phyloP scores from a whole-genome alignment of 2,113 vertebrate species.

The Microtus richardsoni region DNA sequence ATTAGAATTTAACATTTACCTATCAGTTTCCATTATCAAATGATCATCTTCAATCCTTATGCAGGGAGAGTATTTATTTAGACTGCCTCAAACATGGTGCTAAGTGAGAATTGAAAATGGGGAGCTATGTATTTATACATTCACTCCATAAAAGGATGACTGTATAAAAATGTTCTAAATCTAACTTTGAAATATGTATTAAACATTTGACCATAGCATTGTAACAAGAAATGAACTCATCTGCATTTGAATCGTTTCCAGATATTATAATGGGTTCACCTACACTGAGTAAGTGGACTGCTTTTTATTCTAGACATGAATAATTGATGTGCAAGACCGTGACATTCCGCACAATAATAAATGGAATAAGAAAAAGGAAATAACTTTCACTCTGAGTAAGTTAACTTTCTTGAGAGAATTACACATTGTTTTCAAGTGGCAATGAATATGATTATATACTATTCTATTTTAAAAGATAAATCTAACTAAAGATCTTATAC shows the following conservation, averaged over 20 bases:
- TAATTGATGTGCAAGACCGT: background rate
- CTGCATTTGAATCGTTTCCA: background rate
- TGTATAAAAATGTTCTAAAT: background rate
- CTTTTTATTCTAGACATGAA: background rate
- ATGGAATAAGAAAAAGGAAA: background rate
- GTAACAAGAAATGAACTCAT: background rate
- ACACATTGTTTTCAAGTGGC: background rate
- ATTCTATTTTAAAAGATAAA: background rate
- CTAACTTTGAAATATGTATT: slow-evolving; percentile 13
- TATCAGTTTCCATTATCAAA: background rate
- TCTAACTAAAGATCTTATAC: background rate
- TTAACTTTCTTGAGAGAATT: background rate
- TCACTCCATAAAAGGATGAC: background rate
- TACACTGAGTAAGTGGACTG: background rate
- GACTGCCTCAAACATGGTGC: background rate
- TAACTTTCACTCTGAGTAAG: background rate
- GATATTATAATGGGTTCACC: background rate
- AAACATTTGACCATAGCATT: background rate
- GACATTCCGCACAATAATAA: background rate
- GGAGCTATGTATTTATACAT: background rate
- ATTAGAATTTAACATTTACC: background rate
- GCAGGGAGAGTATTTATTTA: background rate
- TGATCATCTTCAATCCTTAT: background rate
- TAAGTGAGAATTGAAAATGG: background rate
- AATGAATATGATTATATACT: background rate